Evolutionary conservation across 2,113 vertebrate genomes (phyloP).

Genomic region (Tupaia chinensis): DNA sequence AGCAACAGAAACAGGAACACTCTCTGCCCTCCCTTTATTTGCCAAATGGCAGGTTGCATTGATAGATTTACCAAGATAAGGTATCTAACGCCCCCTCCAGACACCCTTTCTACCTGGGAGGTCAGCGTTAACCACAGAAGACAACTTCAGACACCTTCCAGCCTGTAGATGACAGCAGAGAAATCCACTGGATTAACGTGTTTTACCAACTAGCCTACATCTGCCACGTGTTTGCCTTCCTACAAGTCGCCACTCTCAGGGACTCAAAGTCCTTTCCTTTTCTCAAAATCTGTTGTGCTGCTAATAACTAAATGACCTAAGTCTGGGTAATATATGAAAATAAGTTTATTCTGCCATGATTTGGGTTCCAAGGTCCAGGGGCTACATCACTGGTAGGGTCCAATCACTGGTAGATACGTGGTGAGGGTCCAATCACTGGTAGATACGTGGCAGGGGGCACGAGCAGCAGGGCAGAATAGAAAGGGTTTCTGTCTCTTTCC

Average conservation of each 20-base stretch:
- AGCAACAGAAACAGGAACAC: not conserved
- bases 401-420: too few species aligned
- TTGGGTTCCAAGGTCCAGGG: too few species aligned
- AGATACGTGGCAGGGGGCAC: too few species aligned
- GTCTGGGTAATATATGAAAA: too few species aligned
- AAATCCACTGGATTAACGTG: not conserved
- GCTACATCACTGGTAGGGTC: too few species aligned
- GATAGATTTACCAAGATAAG: not conserved
- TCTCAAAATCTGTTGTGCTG: not conserved
- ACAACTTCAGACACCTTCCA: not conserved
- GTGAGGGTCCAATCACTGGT: too few species aligned
- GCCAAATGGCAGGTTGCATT: not conserved
- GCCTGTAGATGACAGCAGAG: not conserved
- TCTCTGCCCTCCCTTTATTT: not conserved
- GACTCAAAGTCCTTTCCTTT: not conserved
- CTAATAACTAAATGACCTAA: too few species aligned
- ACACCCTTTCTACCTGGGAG: not conserved
- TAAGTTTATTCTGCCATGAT: too few species aligned
- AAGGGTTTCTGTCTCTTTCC: too few species aligned
- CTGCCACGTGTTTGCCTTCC: not conserved
- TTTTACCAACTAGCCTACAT: not conserved
- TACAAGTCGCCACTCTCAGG: not conserved
- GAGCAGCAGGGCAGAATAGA: too few species aligned
- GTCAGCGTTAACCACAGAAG: not conserved
- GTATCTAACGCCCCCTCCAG: too few species aligned